These are phyloP conservation scores for Acyrthosiphon pisum DNA, from an alignment of 1,140 invertebrate genomes.

Conservation along the genomic window DNA sequence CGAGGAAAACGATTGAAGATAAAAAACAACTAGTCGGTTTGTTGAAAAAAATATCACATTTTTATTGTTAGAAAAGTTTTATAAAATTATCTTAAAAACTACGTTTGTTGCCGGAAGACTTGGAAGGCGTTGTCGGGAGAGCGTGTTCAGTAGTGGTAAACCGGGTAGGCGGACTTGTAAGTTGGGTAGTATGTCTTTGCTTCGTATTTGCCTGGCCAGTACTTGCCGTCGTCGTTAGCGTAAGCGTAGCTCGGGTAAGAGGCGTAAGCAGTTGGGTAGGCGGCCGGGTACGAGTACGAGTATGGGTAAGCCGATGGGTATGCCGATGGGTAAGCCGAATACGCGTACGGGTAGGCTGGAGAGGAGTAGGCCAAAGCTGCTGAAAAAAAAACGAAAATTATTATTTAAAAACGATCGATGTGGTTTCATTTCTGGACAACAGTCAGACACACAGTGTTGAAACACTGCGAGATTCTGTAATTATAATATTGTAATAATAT, in stretches of 20 bases:
- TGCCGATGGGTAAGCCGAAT: slow-evolving; percentile 32
- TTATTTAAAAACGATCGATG: neutral
- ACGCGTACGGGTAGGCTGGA: slow-evolving; percentile 47
- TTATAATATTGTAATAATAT: neutral
- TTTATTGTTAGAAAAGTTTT: slow-evolving; percentile 3
- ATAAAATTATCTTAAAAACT: slow-evolving; percentile 36
- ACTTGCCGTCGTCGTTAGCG: slow-evolving; percentile 60
- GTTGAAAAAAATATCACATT: slow-evolving; percentile 10
- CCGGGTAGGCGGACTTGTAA: slow-evolving; percentile 42
- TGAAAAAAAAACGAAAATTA: neutral
- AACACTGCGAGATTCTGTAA: neutral
- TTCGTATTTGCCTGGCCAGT: slow-evolving; percentile 61
- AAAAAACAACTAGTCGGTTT: neutral
- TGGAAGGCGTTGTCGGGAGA: neutral
- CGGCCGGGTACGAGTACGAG: slow-evolving; percentile 34
- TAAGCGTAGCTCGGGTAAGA: slow-evolving; percentile 58
- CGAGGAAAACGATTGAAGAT: neutral
- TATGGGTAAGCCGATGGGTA: neutral
- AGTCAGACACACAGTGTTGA: neutral
- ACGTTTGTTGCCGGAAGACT: neutral
- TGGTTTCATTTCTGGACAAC: neutral
- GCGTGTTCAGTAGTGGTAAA: slow-evolving; percentile 44
- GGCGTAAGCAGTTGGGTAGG: slow-evolving; percentile 49
- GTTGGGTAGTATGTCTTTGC: slow-evolving; percentile 29
- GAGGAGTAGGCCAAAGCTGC: slow-evolving; percentile 46